Evolutionary conservation across 1,140 invertebrate species (phyloP), one percentile per base, ranked within the genome.

Genomic region (Diachasmimorpha longicaudata): DNA sequence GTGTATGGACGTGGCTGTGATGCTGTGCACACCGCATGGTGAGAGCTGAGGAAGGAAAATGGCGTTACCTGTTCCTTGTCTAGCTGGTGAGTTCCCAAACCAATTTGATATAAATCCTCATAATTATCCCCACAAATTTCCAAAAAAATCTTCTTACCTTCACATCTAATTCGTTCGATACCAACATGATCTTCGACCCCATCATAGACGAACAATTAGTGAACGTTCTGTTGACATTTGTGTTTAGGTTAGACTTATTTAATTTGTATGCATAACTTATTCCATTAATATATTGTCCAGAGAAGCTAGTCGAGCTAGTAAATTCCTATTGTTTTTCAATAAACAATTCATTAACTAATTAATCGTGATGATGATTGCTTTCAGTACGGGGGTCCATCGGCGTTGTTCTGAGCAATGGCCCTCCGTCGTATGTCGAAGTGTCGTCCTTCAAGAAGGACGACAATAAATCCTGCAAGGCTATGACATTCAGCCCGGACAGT

Each of bases 401-500:
- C 19, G 87, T 91, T 55, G 85, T 80, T 71, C 78, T 91, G 42
- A 85, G 85, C 70, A 85, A 90, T 79, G 90, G 90, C 31, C 90
- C 90, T 23, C 89, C 90, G 9, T 87, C 86, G 31, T 92, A 91
- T 75, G 90, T 91, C 69, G 83, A 89, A 74, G 90, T 92, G 63
- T 83, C 90, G 25, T 84, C 89, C 77, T 92, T 93, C 85, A 84
- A 89, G 52, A 88, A 90, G 85, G 93, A 94, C 85, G 88, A 91
- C 78, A 93, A 91, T 80, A 93, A 92, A 85, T 84, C 88, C 46
- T 94, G 93, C 80, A 91, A 91, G 78, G 86, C 90, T 37, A 92
- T 94, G 89, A 81, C 90, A 19, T 95, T 94, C 82, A 93, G 93
- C 82, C 90, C 91, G 16, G 88, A 93, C 79, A 93, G 93, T 58